Evolutionary conservation across 2,888 invertebrate genomes (phyloP), one percentile per base, ranked within the genome.

Genomic region (Hermodice carunculata): DNA sequence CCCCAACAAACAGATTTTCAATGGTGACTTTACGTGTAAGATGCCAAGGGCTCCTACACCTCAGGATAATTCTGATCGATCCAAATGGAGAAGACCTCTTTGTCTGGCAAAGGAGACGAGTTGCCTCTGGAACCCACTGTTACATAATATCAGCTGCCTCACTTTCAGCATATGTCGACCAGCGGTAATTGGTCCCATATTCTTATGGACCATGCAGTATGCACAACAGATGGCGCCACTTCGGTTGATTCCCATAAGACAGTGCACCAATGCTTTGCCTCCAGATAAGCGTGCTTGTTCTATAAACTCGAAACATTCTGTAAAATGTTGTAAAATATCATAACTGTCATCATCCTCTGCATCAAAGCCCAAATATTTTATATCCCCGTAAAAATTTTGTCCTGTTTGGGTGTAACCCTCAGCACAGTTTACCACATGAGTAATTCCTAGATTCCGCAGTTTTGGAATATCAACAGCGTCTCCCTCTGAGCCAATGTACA

Each of bases 171-270:
- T 70, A 61, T 51, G 56, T 11, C 52, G 34, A 14, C 68, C 68
- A 4, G 69, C 67, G 3, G 64, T 54, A 37, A 73, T 61, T 14
- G 73, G 73, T 19, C 73, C 73, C 43, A 70, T 64, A 26, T 70
- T 67, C 61, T 70, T 63, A 53, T 66, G 62, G 24, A 68, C 58
- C 73, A 73, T 73, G 11, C 58, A 51, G 53, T 73, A 73, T 1
- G 67, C 69, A 8, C 61, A 54, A 6, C 66, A 54, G 22, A 73
- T 54, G 26, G 53, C 62, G 2, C 73, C 74, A 40, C 74, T 74
- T 8, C 75, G 67, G 43, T 74, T 74, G 31, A 75, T 66, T 4
- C 75, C 75, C 73, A 74, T 71, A n/a, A 69, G 28, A 58, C 75
- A 75, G 51, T 75, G 75, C 11, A 75, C 69, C 17, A 74, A 59